These are phyloP conservation scores for Acanthoscelides obtectus DNA, from an alignment of 2,888 invertebrate species.

Conservation along the genomic window DNA sequence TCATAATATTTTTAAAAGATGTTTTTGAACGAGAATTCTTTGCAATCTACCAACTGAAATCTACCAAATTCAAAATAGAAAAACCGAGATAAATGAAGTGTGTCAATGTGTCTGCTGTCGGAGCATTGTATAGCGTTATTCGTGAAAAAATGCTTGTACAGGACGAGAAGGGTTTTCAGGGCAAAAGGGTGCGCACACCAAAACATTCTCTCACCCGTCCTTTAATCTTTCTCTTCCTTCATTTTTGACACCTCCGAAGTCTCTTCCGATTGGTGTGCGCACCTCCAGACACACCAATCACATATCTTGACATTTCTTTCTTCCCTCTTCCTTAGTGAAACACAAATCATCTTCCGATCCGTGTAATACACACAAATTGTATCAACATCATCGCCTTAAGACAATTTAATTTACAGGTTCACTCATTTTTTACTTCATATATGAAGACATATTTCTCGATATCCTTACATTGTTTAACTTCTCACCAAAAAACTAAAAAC, in stretches of 20 bases:
- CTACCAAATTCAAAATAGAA: background rate
- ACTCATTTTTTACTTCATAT: no score
- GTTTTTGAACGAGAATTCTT: background rate
- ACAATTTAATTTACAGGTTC: no score
- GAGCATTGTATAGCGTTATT: constrained; percentile 11
- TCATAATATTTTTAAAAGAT: background rate
- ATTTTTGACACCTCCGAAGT: background rate
- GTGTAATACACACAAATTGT: no score
- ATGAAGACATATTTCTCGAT: no score
- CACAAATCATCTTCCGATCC: no score
- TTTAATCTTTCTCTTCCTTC: constrained; percentile 8
- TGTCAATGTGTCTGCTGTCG: constrained; percentile 3
- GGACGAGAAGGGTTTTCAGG: constrained; percentile 18
- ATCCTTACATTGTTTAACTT: no score
- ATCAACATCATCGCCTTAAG: no score
- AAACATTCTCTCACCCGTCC: constrained; percentile 31
- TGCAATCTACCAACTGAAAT: background rate
- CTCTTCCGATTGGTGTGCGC: constrained; percentile 35
- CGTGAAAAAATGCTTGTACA: constrained; percentile 12
- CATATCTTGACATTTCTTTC: background rate
- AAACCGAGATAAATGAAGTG: background rate
- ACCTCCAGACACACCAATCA: constrained; percentile 35
- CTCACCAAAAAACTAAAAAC: no score
- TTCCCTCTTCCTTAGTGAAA: no score
- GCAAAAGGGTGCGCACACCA: constrained; percentile 47